Base-by-base conservation (phyloP, 2,888 invertebrate genomes). In the Oscheius sp. region DNA sequence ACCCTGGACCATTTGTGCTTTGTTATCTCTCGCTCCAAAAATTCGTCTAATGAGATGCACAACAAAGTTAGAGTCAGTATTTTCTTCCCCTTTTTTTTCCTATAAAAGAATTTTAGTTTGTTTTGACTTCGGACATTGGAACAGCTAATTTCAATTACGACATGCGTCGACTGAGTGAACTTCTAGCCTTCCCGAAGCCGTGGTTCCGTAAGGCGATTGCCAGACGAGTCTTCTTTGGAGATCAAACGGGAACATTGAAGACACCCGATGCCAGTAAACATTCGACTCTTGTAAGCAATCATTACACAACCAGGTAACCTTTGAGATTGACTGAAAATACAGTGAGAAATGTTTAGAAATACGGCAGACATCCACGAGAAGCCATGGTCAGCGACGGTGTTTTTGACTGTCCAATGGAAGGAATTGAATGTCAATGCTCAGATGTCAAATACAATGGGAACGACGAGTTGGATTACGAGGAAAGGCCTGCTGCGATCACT, bases 381-480 rank as follows among this genome's bases (percentile, higher is more conserved):
- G 63, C 74, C 74, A 6, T 74, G 74, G 74, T 45, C n/a, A 2
- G 74, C 74, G 7, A 70, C 74, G n/a, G 74, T 74, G 7, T 91
- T 98, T 72, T 96, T 97, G 90, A 95, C 95, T 0, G 93, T 98
- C 53, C 96, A 97, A 91, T 95, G 98, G 89, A 95, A 96, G 58
- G 93, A 94, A 85, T 92, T 99, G 69, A 96, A 96, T 89, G 95
- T 98, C 12, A 76, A 79, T 88, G 97, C 98, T 93, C 98, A 98
- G 90, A 99, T 99, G 96, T 96, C 97, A 53, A 98, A 98, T 88
- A 96, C 98, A 0, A 98, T 99, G 96, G 98, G 99, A 16, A 96
- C 96, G 89, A 96, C 97, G 74, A 92, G 92, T 92, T 94, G 89
- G 91, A 77, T 79, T 43, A 82, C 85, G 6, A 76, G 79, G 16